Evolutionary conservation across 2,113 vertebrate species (phyloP), one percentile per base, ranked within the genome.

Genomic region (Orthonyx spaldingii): DNA sequence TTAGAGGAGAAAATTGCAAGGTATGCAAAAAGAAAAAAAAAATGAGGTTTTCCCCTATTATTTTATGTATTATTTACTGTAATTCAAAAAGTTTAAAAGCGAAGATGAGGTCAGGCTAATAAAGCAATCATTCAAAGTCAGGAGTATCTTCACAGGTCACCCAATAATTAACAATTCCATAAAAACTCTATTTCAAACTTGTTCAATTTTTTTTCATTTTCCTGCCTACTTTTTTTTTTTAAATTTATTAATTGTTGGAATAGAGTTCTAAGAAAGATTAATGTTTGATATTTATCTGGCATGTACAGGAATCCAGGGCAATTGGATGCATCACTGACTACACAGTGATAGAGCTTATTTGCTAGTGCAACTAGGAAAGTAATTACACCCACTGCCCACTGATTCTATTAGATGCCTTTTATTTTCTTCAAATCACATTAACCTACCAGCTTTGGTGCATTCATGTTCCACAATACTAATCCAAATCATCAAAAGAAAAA

Each of bases 341-440:
- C 11, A 83, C 8, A 55, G 41, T 24, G 14, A 68, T 6, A 42
- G 12, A 90, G 55, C 30, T 76, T 65, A 81, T 81, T 79, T 80
- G 55, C 49, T 69, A 56, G 74, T 10, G 32, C 49, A 82, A 37
- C 41, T 32, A 33, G 79, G 35, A 77, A 77, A 90, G 23, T 63
- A 96, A 74, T 57, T 88, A 59, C 44, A 64, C 7, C 33, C 59
- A 70, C 12, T 74, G 24, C 28, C 39, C 35, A 24, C 41, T 68
- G 33, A 81, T 81, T 83, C 70, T 70, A 74, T 80, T 59, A 90
- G 46, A 89, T 32, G 56, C 11, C 42, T 70, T 84, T 91, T 20
- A 77, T 84, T 88, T 93, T 81, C 71, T 90, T 80, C 41, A 75
- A 50, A 78, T 89, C 56, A 84, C 87, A 84, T 87, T 66, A 92